Evolutionary conservation across 2,797 vertebrate genomes (phyloP).

Genomic region (Xenops minutus): DNA sequence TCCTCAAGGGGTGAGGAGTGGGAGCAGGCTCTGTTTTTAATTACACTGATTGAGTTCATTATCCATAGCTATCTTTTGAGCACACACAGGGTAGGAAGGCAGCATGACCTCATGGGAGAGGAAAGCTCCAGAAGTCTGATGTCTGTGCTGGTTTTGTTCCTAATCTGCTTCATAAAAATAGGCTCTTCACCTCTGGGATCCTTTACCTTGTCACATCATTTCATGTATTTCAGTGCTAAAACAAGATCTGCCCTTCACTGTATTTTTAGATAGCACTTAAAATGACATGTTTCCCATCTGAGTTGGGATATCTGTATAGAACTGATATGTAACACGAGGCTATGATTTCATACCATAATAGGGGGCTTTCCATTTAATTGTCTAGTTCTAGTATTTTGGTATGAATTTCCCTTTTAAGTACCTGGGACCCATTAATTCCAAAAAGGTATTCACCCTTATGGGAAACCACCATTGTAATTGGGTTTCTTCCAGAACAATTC

Average conservation of each 20-base stretch:
- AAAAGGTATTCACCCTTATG: background rate
- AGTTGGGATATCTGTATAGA: background rate
- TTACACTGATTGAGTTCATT: slow-evolving; percentile 13
- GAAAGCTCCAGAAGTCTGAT: background rate
- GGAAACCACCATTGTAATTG: background rate
- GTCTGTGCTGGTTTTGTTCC: background rate
- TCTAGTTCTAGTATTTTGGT: background rate
- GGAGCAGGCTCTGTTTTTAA: background rate
- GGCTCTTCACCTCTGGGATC: background rate
- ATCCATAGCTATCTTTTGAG: background rate
- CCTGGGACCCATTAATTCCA: background rate
- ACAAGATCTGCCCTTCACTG: background rate
- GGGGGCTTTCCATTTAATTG: background rate
- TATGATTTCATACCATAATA: background rate
- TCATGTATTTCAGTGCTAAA: background rate
- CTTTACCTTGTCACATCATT: background rate
- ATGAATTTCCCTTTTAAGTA: background rate
- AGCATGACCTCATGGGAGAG: background rate
- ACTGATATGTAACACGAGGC: background rate
- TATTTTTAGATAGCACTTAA: background rate
- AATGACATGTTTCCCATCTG: background rate
- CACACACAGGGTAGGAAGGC: background rate
- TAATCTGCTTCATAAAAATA: background rate
- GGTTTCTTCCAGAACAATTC: background rate
- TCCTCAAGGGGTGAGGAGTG: background rate